Evolutionary conservation across 2,797 vertebrate genomes (phyloP).

Genomic region (Sebastes hopkinsi): DNA sequence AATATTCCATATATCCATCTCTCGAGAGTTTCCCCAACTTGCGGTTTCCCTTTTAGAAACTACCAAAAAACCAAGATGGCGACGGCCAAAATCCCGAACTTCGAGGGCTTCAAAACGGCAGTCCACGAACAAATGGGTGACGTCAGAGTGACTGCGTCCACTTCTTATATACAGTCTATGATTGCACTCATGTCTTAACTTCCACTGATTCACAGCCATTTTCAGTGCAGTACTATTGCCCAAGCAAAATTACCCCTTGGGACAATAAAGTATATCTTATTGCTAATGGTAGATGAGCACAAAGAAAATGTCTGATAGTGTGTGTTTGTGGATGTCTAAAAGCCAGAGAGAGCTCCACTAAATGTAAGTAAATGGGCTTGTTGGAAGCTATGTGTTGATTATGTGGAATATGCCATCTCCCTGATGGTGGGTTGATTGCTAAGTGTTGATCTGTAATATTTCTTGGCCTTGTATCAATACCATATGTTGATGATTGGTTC

Average conservation of each 20-base stretch:
- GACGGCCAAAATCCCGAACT: too few relatives aligned
- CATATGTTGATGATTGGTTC: constrained; percentile 8
- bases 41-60: too few relatives aligned
- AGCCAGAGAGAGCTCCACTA: background rate
- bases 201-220: background rate
- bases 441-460: background rate
- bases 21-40: too few relatives aligned
- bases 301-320: background rate
- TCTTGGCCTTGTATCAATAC: background rate
- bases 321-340: background rate
- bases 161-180: too few relatives aligned
- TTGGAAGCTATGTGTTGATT: background rate
- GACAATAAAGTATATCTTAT: background rate
- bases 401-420: background rate
- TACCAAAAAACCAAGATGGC: too few relatives aligned
- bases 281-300: background rate
- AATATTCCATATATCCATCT: too few relatives aligned
- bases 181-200: background rate
- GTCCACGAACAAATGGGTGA: too few relatives aligned
- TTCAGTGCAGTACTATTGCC: too few relatives aligned
- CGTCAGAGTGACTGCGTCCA: too few relatives aligned
- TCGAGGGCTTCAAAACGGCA: too few relatives aligned
- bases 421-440: background rate
- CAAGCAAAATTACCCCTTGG: too few relatives aligned
- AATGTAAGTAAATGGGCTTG: background rate